Evolutionary conservation across 2,888 invertebrate genomes (phyloP).

Genomic region (Phrixothrix hirtus): DNA sequence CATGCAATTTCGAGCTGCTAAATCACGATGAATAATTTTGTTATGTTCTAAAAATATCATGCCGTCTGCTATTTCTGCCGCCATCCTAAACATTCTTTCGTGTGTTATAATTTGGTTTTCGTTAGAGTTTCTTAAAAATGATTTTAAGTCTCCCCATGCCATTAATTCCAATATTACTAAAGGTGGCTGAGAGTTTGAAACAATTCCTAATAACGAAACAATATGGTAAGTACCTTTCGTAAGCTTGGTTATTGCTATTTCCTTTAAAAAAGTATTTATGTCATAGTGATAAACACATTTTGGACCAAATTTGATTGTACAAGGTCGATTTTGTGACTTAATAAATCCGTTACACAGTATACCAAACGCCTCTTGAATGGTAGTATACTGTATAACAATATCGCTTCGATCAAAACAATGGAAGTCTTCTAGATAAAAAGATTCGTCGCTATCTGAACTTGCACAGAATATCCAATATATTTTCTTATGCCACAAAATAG

Average conservation of each 20-base stretch:
- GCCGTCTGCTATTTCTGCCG: conserved; percentile 75
- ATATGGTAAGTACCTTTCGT: conserved; percentile 64
- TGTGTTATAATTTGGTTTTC: conserved; percentile 61
- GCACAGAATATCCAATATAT: neutral
- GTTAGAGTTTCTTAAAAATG: conserved; percentile 63
- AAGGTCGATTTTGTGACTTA: conserved; percentile 52
- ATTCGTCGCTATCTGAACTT: conserved; percentile 38
- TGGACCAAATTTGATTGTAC: conserved; percentile 68
- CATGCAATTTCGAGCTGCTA: conserved; percentile 75
- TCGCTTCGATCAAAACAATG: conserved; percentile 70
- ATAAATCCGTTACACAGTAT: conserved; percentile 68
- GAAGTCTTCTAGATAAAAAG: conserved; percentile 65
- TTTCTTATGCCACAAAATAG: too few relatives aligned
- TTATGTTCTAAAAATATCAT: conserved; percentile 75
- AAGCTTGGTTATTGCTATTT: conserved; percentile 75
- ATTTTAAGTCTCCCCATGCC: conserved; percentile 73
- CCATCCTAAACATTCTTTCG: conserved; percentile 66
- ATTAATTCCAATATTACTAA: conserved; percentile 80
- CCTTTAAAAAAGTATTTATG: conserved; percentile 67
- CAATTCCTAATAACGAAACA: conserved; percentile 69
- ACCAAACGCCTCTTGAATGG: conserved; percentile 76
- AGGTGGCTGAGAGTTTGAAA: conserved; percentile 68
- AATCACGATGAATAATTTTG: conserved; percentile 71
- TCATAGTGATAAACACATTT: conserved; percentile 61
- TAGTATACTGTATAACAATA: conserved; percentile 58